Percentiles rank a stretch among this genome's conserved stretches.
Evolutionary conservation across 2,113 vertebrate species (phyloP).

Genomic region (Eptesicus fuscus): DNA sequence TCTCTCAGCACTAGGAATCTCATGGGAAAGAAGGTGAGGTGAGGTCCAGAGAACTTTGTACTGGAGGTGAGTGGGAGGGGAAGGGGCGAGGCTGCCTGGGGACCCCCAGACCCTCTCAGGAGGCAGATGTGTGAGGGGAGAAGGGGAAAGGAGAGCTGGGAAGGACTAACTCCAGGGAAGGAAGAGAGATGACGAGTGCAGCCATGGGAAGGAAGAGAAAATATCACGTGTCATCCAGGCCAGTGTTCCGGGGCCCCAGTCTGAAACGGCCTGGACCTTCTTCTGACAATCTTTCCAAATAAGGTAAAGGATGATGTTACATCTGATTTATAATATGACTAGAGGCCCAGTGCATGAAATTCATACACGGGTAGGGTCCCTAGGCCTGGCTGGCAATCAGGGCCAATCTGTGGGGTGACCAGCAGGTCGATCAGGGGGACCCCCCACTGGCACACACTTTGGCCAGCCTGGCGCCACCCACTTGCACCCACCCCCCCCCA

Average conservation of each 20-base stretch:
- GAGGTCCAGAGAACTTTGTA: background rate
- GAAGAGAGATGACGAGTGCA: background rate
- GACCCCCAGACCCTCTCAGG: rapidly evolving
- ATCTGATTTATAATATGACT: constrained; percentile 24
- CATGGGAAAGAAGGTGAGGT: no score
- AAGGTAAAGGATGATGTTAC: background rate
- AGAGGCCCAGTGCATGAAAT: no score
- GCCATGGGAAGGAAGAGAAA: background rate
- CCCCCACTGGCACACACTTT: no score
- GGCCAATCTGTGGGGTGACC: no score
- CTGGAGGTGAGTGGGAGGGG: rapidly evolving
- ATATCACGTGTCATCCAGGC: background rate
- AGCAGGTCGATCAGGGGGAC: no score
- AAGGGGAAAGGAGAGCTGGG: background rate
- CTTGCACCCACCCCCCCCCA: no score
- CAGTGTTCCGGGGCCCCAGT: rapidly evolving
- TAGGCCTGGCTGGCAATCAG: no score
- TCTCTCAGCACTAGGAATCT: background rate
- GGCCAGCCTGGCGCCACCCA: no score
- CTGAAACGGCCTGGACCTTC: background rate
- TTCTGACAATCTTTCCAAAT: constrained; percentile 6
- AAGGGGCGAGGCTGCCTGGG: rapidly evolving
- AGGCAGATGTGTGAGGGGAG: background rate
- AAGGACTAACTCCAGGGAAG: background rate
- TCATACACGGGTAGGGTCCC: no score